phyloP scores from a whole-genome alignment of 2,113 vertebrate species.

The Varanus komodoensis region DNA sequence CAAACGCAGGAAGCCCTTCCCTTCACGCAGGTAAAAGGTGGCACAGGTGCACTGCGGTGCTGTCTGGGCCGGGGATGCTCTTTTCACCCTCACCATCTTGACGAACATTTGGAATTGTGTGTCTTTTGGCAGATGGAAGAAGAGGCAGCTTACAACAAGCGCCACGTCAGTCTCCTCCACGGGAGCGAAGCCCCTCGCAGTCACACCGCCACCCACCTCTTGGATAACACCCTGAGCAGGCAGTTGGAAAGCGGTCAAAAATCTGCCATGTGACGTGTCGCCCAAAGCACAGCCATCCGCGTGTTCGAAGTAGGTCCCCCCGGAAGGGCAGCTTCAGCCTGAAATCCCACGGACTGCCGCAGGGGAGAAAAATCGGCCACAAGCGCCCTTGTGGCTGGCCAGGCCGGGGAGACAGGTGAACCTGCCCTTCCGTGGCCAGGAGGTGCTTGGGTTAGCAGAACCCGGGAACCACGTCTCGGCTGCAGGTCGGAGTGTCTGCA shows the following conservation, averaged over 20 bases:
- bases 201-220: conserved; percentile 6
- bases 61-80: background rate
- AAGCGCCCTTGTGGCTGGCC: background rate
- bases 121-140: conserved; percentile 27
- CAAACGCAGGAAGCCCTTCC: no score
- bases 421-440: no score
- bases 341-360: background rate
- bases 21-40: no score
- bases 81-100: conserved; percentile 15
- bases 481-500: no score
- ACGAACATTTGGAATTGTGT: conserved; percentile 34
- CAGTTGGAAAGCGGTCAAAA: background rate
- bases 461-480: no score
- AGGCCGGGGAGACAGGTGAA: background rate
- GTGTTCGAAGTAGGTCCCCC: background rate
- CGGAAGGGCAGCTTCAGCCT: background rate
- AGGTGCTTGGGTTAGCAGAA: no score
- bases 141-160: conserved; percentile 6
- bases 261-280: background rate
- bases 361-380: background rate
- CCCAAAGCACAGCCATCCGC: background rate
- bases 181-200: background rate
- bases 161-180: conserved; percentile 26
- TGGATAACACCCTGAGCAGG: background rate
- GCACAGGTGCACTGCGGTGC: no score